Evolutionary conservation across 2,797 vertebrate species (phyloP).

Genomic region (Falco concolor): DNA sequence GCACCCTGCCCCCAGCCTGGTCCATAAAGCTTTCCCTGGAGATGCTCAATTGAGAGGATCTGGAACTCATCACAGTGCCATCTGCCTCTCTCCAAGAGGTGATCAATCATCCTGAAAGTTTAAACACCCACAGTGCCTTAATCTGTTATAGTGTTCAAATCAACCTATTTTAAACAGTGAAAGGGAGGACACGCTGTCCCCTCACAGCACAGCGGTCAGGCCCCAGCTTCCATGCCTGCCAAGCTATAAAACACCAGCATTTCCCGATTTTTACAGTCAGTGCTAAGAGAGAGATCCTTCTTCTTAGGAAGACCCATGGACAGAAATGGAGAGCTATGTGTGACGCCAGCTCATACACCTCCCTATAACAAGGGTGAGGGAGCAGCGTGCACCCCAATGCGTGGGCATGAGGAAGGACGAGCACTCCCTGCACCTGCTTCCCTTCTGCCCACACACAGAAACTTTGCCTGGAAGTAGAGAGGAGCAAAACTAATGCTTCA

Average conservation of each 20-base stretch:
- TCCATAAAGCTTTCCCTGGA: not conserved
- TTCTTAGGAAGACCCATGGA: not conserved
- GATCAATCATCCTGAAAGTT: constrained; percentile 55
- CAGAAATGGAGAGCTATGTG: not conserved
- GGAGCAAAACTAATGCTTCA: not conserved
- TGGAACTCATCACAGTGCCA: constrained; percentile 48
- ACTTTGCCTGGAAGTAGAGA: not conserved
- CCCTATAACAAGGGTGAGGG: not conserved
- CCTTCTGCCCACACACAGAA: not conserved
- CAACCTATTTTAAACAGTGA: constrained; percentile 1
- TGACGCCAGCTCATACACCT: not conserved
- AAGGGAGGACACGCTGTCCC: constrained; percentile 8
- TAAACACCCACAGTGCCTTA: constrained; percentile 50
- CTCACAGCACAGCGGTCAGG: not conserved
- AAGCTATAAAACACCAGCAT: not conserved
- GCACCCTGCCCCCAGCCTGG: not conserved
- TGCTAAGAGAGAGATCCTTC: not conserved
- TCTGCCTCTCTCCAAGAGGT: constrained; percentile 38
- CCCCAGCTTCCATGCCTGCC: not conserved
- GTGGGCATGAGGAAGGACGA: accelerated
- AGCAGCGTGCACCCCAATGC: not conserved
- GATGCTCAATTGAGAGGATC: constrained; percentile 46
- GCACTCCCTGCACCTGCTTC: not conserved
- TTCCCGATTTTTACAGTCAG: not conserved
- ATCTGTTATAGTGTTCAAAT: not conserved